Conservation (phyloP, 2,888 invertebrate species). For the Panopea generosa region DNA sequence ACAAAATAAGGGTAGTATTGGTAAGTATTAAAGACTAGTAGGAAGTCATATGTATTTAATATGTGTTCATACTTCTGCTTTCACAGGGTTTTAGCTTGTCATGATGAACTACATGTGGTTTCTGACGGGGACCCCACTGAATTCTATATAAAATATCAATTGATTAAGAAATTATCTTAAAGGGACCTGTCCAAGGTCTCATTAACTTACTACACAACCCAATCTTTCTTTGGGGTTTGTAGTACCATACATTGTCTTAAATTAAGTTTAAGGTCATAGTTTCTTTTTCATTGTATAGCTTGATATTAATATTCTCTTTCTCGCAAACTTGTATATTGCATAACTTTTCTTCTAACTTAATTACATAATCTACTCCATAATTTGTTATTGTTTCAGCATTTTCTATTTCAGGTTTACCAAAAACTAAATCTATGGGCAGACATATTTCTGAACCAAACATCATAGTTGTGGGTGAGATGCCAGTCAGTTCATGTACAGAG, state of each 20-base stretch:
- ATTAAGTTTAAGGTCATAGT: neutral
- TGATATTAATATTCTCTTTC: neutral
- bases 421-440: too few relatives aligned
- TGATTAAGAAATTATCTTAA: neutral
- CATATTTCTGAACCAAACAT: too few relatives aligned
- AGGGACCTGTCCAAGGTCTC: too few relatives aligned
- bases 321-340: neutral
- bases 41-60: too few relatives aligned
- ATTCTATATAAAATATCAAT: neutral
- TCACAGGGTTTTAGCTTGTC: neutral
- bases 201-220: too few relatives aligned
- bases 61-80: too few relatives aligned
- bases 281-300: neutral
- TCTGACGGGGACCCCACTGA: neutral
- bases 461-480: too few relatives aligned
- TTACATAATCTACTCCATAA: neutral
- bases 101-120: neutral
- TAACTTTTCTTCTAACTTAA: constrained; percentile 4
- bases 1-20: too few relatives aligned
- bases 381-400: neutral
- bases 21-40: too few relatives aligned
- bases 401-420: too few relatives aligned
- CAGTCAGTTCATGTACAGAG: constrained; percentile 43
- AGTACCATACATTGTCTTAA: too few relatives aligned
- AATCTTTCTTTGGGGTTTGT: too few relatives aligned